Percentiles rank a stretch among this genome's conserved stretches.
phyloP scores from a whole-genome alignment of 2,113 vertebrate species.

The Acanthisitta chloris region DNA sequence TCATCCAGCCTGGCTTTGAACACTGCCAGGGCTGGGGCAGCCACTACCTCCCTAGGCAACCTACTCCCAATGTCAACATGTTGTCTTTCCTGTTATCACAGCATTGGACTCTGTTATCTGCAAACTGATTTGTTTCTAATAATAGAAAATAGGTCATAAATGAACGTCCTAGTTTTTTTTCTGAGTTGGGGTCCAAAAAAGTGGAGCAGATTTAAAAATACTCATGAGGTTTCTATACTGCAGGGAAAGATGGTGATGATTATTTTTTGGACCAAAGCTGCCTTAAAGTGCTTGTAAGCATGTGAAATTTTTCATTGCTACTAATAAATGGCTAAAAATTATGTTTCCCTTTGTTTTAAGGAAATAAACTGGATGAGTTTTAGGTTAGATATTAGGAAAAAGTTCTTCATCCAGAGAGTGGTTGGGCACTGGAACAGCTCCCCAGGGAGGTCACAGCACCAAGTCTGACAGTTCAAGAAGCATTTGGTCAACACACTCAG shows the following conservation, averaged over 20 bases:
- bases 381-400: neutral
- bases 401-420: neutral
- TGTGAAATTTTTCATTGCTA: neutral
- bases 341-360: neutral
- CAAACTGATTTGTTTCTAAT: slow-evolving; percentile 28
- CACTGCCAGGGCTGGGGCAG: no score
- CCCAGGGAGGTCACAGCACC: neutral
- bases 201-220: slow-evolving; percentile 24
- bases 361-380: neutral
- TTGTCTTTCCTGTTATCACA: neutral
- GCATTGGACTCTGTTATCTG: neutral
- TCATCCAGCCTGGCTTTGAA: no score
- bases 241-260: neutral
- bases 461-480: neutral
- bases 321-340: neutral
- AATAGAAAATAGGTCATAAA: slow-evolving; percentile 51
- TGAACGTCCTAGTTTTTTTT: slow-evolving; percentile 18
- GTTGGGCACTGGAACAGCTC: neutral
- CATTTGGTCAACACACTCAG: neutral
- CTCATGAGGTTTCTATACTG: neutral
- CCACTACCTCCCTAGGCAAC: no score
- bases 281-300: neutral
- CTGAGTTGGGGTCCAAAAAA: slow-evolving; percentile 2
- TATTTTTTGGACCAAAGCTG: neutral
- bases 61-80: no score